Base-by-base conservation (phyloP, 2,888 invertebrate genomes). In the Mactromeris polynyma region DNA sequence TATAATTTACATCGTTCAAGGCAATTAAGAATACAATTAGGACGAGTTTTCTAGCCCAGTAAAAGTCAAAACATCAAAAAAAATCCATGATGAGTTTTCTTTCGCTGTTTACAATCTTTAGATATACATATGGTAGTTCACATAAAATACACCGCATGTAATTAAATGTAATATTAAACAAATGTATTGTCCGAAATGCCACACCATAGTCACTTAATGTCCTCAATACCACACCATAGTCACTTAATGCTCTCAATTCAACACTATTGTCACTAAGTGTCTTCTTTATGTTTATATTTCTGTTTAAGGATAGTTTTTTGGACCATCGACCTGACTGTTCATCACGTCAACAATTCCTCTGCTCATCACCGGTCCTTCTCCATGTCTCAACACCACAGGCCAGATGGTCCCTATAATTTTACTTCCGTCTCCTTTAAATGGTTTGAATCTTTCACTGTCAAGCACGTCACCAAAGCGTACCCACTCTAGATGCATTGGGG, bases 401-500 rank as follows among this genome's bases (percentile, higher is more conserved):
- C 91, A 91, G 19, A 91, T 80, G 1, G 91, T 91, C 11, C 91
- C 91, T 7, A 91, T 90, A 19, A 90, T 84, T 33, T 83, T 85
- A 14, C 26, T 83, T 2, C 91, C 91, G 0, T 88, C 73, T 19
- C 84, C 89, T 21, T 54, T 77, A 54, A 83, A 91, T 6, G 91
- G 81, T 83, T 89, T 90, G 81, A 87, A 91, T 79, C 89, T 91
- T 26, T 88, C 89, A 0, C 26, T 36, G 80, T 91, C 84, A 4
- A 91, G 80, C 0, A 77, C 36, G 81, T 91, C 91, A 21, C 91
- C 91, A 73, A 90, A 90, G 3, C 89, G 36, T 3, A 89, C 91
- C 89, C 89, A 91, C 79, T 91, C 89, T 2, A 91, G 79, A 42
- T 84, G 87, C 90, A 91, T 89, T 11, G 91, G 90, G 14, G 91